A percentile compares a stretch with the other conserved stretches of the same genome.
Evolutionary conservation across 2,888 invertebrate genomes (phyloP).

Genomic region (Octonoba sinensis): DNA sequence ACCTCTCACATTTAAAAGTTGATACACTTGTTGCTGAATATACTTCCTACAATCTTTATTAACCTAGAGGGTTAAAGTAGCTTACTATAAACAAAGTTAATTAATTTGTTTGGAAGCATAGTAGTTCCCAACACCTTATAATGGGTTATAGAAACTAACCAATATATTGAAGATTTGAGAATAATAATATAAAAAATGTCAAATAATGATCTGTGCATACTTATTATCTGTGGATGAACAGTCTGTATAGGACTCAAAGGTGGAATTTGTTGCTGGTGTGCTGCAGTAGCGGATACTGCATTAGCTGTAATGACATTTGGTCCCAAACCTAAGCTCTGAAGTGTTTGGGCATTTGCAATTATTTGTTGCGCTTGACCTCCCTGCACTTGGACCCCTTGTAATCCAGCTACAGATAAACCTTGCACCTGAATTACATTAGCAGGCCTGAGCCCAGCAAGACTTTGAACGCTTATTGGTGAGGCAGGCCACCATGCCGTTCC

Average conservation of each 20-base stretch:
- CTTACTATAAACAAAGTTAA: no score
- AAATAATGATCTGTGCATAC: constrained; percentile 21
- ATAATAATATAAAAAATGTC: no score
- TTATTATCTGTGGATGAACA: constrained; percentile 66
- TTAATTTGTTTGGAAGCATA: no score
- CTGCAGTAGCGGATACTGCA: constrained; percentile 73
- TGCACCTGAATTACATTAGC: constrained; percentile 67
- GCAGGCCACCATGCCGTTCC: constrained; percentile 65
- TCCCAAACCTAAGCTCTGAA: constrained; percentile 65
- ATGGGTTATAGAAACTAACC: no score
- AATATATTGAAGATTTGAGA: no score
- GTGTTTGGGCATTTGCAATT: constrained; percentile 61
- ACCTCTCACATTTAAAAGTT: no score
- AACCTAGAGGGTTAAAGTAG: no score
- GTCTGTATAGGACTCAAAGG: constrained; percentile 66
- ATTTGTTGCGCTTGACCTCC: constrained; percentile 66
- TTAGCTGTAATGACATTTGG: constrained; percentile 80
- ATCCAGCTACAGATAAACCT: constrained; percentile 62
- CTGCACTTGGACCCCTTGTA: constrained; percentile 67
- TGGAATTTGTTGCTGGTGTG: constrained; percentile 70
- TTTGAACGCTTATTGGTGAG: constrained; percentile 65
- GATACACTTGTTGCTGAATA: no score
- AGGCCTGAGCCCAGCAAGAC: constrained; percentile 65
- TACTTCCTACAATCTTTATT: no score
- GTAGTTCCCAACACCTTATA: no score